Conservation (phyloP, 2,888 invertebrate species). For the Microctonus aethiopoides region DNA sequence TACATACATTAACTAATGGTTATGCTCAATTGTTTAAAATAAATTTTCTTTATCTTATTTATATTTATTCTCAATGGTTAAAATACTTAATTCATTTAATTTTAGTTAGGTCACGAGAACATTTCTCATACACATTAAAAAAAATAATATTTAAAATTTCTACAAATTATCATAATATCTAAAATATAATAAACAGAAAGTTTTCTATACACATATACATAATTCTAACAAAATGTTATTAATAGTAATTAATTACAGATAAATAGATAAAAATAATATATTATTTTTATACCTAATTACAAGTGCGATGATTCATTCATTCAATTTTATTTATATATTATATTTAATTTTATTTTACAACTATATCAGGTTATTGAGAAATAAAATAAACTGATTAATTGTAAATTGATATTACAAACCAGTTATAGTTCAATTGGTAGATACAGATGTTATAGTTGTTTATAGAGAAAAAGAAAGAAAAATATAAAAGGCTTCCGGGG, state of each 20-base stretch:
- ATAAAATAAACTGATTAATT: background rate
- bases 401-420: background rate
- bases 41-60: background rate
- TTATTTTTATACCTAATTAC: background rate
- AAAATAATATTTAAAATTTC: background rate
- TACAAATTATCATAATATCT: too few species aligned
- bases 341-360: background rate
- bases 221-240: too few species aligned
- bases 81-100: too few species aligned
- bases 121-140: too few species aligned
- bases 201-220: too few species aligned
- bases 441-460: background rate
- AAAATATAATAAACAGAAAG: too few species aligned
- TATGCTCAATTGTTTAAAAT: background rate
- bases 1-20: background rate
- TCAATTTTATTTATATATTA: background rate
- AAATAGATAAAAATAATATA: too few species aligned
- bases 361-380: background rate
- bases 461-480: background rate
- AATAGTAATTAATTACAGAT: too few species aligned
- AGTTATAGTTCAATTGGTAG: background rate
- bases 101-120: too few species aligned
- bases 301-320: background rate
- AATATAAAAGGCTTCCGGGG: constrained; percentile 15
- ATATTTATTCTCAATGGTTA: too few species aligned